Conservation (phyloP, 2,113 vertebrate genomes). For the Neodontobutis hainanensis region DNA sequence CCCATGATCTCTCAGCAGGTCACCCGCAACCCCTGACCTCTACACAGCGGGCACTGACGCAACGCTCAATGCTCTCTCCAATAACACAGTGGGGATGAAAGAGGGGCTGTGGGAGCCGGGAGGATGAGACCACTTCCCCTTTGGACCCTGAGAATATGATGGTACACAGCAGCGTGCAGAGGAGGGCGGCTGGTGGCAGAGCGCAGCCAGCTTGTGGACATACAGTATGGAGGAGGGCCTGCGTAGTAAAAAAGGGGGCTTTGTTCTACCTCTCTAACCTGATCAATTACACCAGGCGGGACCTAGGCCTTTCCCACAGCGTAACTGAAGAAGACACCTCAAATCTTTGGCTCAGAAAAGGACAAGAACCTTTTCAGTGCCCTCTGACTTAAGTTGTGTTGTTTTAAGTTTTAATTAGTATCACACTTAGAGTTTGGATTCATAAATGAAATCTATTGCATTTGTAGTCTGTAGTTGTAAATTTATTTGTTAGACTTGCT, state of each 20-base stretch:
- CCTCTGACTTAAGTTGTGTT: not conserved
- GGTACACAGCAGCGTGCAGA: conserved; percentile 21
- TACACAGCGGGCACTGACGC: conserved; percentile 59
- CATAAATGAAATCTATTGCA: no score
- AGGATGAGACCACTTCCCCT: conserved; percentile 61
- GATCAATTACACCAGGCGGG: conserved; percentile 39
- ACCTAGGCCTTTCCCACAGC: conserved; percentile 30
- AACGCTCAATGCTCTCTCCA: conserved; percentile 61
- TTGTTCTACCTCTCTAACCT: conserved; percentile 48
- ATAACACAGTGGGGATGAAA: conserved; percentile 70
- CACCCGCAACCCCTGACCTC: conserved; percentile 63
- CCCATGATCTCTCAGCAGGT: conserved; percentile 67
- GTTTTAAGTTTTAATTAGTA: no score
- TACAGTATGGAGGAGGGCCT: conserved; percentile 12
- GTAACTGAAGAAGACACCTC: conserved; percentile 8
- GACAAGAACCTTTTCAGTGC: not conserved
- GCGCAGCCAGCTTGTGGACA: conserved; percentile 41
- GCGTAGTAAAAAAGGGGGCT: conserved; percentile 29
- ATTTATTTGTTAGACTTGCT: no score
- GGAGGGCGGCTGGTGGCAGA: conserved; percentile 37
- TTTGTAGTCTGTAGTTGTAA: no score
- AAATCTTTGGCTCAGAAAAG: conserved; percentile 5
- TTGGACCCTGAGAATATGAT: conserved; percentile 53
- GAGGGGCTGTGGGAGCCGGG: conserved; percentile 41
- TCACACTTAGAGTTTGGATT: not conserved